A percentile compares a stretch with the other conserved stretches of the same genome.
Evolutionary conservation across 2,888 invertebrate genomes (phyloP).

Genomic region (Hypsopygia costalis): DNA sequence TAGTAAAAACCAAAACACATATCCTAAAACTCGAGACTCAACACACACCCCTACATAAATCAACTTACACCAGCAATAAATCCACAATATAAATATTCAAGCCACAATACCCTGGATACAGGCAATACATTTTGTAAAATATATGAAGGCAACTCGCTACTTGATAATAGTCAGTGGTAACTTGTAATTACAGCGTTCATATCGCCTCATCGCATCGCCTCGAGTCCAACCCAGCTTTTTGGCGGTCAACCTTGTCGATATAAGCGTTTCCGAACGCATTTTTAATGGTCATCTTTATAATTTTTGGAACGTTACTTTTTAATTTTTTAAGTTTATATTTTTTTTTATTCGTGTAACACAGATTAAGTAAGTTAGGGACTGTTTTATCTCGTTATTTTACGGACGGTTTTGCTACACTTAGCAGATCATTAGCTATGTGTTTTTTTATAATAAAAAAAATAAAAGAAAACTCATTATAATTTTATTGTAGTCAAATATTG

Average conservation of each 20-base stretch:
- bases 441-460: no score
- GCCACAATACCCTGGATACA: conserved; percentile 49
- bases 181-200: conserved; percentile 67
- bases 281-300: conserved; percentile 11
- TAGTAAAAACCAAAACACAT: no score
- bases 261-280: conserved; percentile 12
- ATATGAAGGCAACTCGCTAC: conserved; percentile 75
- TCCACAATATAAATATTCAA: conserved; percentile 76
- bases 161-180: conserved; percentile 76
- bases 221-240: conserved; percentile 47
- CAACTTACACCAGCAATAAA: conserved; percentile 59
- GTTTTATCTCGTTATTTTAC: no score
- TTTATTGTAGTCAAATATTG: no score
- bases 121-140: conserved; percentile 75
- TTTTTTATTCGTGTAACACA: not conserved
- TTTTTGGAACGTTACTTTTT: conserved; percentile 1
- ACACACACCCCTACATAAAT: conserved; percentile 44
- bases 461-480: no score
- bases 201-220: conserved; percentile 59
- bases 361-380: no score
- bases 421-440: no score
- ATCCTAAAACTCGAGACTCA: conserved; percentile 10
- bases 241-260: conserved; percentile 33
- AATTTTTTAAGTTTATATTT: not conserved
- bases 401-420: no score